Evolutionary conservation across 2,113 vertebrate genomes (phyloP), one percentile per base, ranked within the genome.

Genomic region (Sinocyclocheilus grahami): DNA sequence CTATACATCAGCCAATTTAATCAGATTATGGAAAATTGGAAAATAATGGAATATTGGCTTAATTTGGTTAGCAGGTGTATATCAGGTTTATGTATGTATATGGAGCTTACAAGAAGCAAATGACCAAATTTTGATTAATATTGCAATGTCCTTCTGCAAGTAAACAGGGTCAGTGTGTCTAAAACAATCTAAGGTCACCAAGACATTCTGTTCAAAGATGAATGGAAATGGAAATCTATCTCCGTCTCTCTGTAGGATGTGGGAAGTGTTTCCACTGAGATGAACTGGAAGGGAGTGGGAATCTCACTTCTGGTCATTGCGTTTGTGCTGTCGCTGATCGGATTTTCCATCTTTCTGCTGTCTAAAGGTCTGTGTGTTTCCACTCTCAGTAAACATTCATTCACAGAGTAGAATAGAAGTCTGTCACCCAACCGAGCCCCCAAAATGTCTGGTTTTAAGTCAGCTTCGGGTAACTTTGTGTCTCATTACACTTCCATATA

Each of bases 271-370:
- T 96, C 93, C 90, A 91, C 94, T 20, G 97, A 98, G 91, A 96
- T 94, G 92, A 99, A 99, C 95, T 99, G 97, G 97, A 98, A 98
- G 90, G 97, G 97, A 87, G 98, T 99, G 85, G 96, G 94, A 84
- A 99, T 99, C 92, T 97, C 97, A 88, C 94, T 99, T 91, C 94
- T 99, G 94, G 97, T 98, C 90, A 99, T 99, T 89, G 85, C 96
- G 90, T 92, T 96, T 87, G 96, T 98, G 78, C 96, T 97, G 89
- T 98, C 97, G 9, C 94, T 98, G 90, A 99, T 99, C 88, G 97
- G 97, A 37, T 94, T 98, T 90, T 96, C 97, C 87, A 98, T 99
- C 90, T 95, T 97, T 90, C 95, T 99, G 88, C 95, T 98, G 92
- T 98, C 97, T 18, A 97, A 96, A 96, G 96, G 97, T 98, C 94